Base-by-base conservation (phyloP, 1,140 invertebrate species). In the Dreissena polymorpha region DNA sequence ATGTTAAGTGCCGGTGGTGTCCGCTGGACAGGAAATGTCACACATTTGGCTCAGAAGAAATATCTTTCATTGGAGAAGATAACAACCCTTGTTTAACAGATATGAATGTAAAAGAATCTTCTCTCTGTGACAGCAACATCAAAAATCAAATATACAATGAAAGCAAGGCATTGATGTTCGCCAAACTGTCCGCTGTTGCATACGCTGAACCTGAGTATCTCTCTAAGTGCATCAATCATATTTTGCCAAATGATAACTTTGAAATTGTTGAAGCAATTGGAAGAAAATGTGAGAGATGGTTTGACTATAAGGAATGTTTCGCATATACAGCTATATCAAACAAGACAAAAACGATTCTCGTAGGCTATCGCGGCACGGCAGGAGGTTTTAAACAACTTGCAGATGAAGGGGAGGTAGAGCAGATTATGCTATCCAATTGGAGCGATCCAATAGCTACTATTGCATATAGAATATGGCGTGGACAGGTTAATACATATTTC, bases 271-370 rank as follows among this genome's bases (percentile, higher is more conserved):
- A 60, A 23, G 57, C 57, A 3, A 60, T 60, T 3, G 57, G 57
- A 60, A 18, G 57, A 60, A 60, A 60, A 10, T 60, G 57, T 23
- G 57, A 60, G 16, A 23, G 57, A 18, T n/a, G 2, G 21, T 60
- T 60, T 60, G 57, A 60, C 21, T 60, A 60, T 23, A 60, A 60
- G 57, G 57, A 60, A 23, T 60, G 57, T 12, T 60, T 60, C 21
- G 57, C 12, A 60, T 60, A 60, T 23, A 60, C 57, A 23, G 57
- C 57, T 60, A 3, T 60, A n/a, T 60, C 57, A n/a, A 2, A 60
- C 12, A 60, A 18, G 21, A 60, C 16, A 12, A 60, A 60, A 60
- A 18, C 21, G 16, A 60, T 60, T 60, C 2, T 60, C 21, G 57
- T 60, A 2, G 16, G 16, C 16, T 60, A n/a, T 60, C 57, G 57